Conservation (phyloP, 2,888 invertebrate genomes). For the Agrenia bidenticulata region DNA sequence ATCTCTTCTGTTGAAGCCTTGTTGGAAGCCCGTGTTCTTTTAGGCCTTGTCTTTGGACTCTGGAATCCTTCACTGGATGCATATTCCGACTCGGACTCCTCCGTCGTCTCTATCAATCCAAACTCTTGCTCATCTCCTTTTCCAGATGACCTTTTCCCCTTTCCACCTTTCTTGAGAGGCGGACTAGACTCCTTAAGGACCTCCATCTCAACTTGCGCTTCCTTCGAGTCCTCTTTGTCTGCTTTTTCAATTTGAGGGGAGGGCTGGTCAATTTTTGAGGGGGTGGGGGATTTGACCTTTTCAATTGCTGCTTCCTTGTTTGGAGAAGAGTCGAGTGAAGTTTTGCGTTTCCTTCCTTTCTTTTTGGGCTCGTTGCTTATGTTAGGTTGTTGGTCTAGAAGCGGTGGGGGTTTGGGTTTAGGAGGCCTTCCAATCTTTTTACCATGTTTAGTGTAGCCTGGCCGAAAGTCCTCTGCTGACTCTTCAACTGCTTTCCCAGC, state of each 20-base stretch:
- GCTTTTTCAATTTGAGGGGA: no score
- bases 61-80: neutral
- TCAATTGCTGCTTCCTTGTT: neutral
- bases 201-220: no score
- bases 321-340: neutral
- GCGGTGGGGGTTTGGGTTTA: slow-evolving; percentile 9
- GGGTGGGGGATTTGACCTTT: no score
- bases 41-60: slow-evolving; percentile 1
- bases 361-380: no score
- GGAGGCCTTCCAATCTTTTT: slow-evolving; percentile 35
- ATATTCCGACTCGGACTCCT: neutral
- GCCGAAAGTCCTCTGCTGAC: slow-evolving; percentile 4
- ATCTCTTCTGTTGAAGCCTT: neutral
- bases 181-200: no score
- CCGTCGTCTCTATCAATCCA: neutral
- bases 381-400: no score
- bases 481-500: neutral
- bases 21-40: slow-evolving; percentile 4
- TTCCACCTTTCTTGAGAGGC: no score
- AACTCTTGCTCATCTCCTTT: no score
- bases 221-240: no score
- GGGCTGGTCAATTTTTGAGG: no score
- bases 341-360: neutral
- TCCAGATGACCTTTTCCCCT: no score
- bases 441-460: slow-evolving; percentile 33